Evolutionary conservation across 2,888 invertebrate species (phyloP), one percentile per base, ranked within the genome.

Genomic region (Latheticus oryzae): DNA sequence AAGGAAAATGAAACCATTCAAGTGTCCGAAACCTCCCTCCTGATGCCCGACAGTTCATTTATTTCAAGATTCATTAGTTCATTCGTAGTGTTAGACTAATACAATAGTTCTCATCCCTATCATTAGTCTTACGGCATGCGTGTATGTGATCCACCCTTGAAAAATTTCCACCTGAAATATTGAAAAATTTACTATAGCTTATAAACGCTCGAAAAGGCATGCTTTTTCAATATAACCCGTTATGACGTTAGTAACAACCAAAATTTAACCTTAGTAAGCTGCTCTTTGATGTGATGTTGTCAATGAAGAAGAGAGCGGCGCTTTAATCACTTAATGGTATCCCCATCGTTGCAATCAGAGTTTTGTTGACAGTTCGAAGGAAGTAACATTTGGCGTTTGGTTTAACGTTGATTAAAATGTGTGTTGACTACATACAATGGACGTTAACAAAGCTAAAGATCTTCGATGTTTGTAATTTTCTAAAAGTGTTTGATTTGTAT

Each of bases 51-150:
- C 56, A 56, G 56, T 56, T 56, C 56, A 56, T 56, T 42, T 56
- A 56, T 56, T 56, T 50, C 28, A 33, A 43, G 56, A 56, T 50
- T 56, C 56, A 56, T 56, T 56, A 56, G 43, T 42, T 30, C 51
- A 40, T 43, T 13, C 30, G 43, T 43, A 35, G 53, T 56, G 55
- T 55, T 54, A 37, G 55, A 15, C 55, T 55, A 55, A 55, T 55
- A 55, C 55, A 55, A 55, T 56, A 50, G 50, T 55, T 55, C n/a
- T n/a, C n/a, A 47, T 45, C 43, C 30, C 35, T 38, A 30, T 55
- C 55, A 40, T 56, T 56, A 48, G 40, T 56, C 48, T 56, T 37
- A 23, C 13, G 40, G n/a, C n/a, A n/a, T n/a, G n/a, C n/a, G n/a
- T n/a, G n/a, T n/a, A n/a, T n/a, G n/a, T n/a, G n/a, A n/a, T n/a